Evolutionary conservation across 2,888 invertebrate genomes (phyloP).

Genomic region (Idaea dimidiata): DNA sequence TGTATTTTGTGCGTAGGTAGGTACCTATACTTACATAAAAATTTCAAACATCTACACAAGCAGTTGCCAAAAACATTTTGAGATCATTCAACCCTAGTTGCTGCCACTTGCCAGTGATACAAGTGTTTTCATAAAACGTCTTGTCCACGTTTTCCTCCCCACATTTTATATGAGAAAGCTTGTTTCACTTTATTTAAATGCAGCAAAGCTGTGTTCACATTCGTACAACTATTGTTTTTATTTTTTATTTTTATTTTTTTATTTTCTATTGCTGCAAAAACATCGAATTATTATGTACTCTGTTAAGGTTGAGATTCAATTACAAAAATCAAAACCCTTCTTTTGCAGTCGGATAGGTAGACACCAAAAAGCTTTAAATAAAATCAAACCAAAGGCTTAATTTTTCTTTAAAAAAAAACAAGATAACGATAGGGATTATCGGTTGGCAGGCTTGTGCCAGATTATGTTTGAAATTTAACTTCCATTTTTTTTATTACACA

Average conservation of each 20-base stretch:
- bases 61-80: not conserved
- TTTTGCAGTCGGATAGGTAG: too few species aligned
- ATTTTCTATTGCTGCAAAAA: not conserved
- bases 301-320: too few species aligned
- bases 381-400: too few species aligned
- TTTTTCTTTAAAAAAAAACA: too few species aligned
- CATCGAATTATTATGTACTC: too few species aligned
- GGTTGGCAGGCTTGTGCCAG: too few species aligned
- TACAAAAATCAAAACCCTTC: too few species aligned
- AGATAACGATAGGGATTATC: too few species aligned
- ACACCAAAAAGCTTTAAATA: too few species aligned
- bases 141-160: not conserved
- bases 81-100: slow-evolving; percentile 1
- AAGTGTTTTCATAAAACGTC: not conserved
- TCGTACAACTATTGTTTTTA: not conserved
- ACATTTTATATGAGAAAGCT: slow-evolving; percentile 24
- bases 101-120: not conserved
- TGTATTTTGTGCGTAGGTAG: not conserved
- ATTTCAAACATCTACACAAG: not conserved
- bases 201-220: slow-evolving; percentile 24
- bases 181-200: slow-evolving; percentile 40
- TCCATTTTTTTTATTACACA: too few species aligned
- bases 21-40: not conserved
- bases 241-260: not conserved
- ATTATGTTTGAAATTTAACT: too few species aligned